Conservation (phyloP, 2,113 vertebrate genomes). For the Chaetura pelagica region DNA sequence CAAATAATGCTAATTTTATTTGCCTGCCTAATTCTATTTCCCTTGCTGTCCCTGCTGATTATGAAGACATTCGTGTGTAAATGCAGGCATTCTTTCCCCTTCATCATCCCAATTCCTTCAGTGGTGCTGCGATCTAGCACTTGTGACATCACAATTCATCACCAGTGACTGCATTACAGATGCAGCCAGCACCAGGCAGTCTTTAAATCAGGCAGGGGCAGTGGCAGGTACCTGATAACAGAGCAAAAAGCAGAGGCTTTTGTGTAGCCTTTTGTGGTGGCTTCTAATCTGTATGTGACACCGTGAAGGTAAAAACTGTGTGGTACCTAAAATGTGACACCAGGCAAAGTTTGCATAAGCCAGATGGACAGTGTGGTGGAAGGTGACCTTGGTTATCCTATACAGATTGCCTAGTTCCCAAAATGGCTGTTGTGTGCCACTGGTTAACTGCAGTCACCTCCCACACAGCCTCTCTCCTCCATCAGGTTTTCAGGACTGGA, state of each 20-base stretch:
- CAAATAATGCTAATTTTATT: conserved; percentile 4
- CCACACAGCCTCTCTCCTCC: background rate
- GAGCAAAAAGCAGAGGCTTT: background rate
- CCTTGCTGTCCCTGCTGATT: background rate
- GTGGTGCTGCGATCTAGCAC: background rate
- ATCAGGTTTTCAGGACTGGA: background rate
- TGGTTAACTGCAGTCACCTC: accelerated
- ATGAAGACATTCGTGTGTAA: conserved; percentile 8
- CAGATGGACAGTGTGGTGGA: background rate
- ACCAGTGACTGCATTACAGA: background rate
- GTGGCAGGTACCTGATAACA: background rate
- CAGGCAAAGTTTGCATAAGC: background rate
- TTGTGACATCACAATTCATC: conserved; percentile 29
- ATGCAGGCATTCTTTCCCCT: background rate
- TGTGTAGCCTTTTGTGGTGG: background rate
- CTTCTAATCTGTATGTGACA: background rate
- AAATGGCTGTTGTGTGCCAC: background rate
- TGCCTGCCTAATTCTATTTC: conserved; percentile 14
- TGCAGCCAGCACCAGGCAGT: background rate
- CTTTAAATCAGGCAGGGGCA: background rate
- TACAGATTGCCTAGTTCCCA: background rate
- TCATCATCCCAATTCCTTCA: background rate
- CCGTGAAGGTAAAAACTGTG: background rate
- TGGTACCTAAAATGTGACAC: background rate
- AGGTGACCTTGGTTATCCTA: background rate